phyloP scores from a whole-genome alignment of 2,797 vertebrate genomes.

The Chelmon rostratus region DNA sequence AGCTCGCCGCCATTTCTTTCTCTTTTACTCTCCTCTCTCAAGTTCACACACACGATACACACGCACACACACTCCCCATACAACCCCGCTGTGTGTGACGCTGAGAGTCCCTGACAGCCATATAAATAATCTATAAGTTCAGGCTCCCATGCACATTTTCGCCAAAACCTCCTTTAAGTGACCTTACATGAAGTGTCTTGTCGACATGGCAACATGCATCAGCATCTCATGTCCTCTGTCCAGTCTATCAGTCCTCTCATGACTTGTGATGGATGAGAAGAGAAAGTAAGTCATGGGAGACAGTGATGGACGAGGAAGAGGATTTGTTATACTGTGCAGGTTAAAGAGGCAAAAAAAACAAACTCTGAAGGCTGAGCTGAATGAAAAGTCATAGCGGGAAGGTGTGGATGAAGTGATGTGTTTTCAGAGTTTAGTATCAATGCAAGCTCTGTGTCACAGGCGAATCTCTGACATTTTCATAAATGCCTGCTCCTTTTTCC shows the following conservation, averaged over 20 bases:
- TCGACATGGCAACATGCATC: slow-evolving; percentile 42
- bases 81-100: slow-evolving; percentile 71
- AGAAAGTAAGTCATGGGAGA: background rate
- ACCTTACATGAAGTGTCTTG: slow-evolving; percentile 64
- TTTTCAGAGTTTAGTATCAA: slow-evolving; percentile 10
- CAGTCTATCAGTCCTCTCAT: background rate
- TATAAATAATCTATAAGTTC: slow-evolving; percentile 87
- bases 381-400: slow-evolving; percentile 71
- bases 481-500: background rate
- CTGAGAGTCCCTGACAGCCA: slow-evolving; percentile 82
- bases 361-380: slow-evolving; percentile 75
- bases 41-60: slow-evolving; percentile 9
- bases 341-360: slow-evolving; percentile 25
- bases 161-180: slow-evolving; percentile 51
- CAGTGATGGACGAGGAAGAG: background rate
- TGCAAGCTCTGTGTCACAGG: background rate
- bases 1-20: slow-evolving; percentile 12
- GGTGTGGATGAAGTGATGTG: slow-evolving; percentile 16
- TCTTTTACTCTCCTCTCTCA: slow-evolving; percentile 4
- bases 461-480: slow-evolving; percentile 22
- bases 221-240: slow-evolving; percentile 19
- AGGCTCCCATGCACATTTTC: slow-evolving; percentile 50
- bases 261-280: slow-evolving; percentile 31
- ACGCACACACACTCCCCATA: slow-evolving; percentile 16
- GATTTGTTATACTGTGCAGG: slow-evolving; percentile 31